phyloP scores from a whole-genome alignment of 2,888 invertebrate species.

The Phyllotreta striolata region DNA sequence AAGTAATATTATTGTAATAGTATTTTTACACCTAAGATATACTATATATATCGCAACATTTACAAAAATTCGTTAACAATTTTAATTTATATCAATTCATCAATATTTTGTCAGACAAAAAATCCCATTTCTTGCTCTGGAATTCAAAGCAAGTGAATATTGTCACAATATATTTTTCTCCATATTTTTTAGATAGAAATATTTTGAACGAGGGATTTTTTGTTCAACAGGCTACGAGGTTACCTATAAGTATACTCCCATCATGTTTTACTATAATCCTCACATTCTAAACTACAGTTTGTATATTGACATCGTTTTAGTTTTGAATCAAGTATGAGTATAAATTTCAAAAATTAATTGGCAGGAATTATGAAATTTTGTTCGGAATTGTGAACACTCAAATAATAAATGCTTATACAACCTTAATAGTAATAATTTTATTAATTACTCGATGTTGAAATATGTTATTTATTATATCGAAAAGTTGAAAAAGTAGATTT shows the following conservation, averaged over 20 bases:
- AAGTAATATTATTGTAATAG: conserved; percentile 19
- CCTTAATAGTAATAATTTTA: conserved; percentile 2
- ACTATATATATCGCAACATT: conserved; percentile 37
- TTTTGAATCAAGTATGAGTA: conserved; percentile 40
- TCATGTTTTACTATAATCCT: conserved; percentile 34
- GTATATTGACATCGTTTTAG: conserved; percentile 51
- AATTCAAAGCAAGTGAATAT: neutral
- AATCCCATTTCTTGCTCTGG: neutral
- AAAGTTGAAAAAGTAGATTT: too few relatives aligned
- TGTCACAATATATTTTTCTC: neutral
- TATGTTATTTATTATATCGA: too few relatives aligned
- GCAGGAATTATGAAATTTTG: conserved; percentile 33
- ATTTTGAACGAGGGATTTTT: neutral
- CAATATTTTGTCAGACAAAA: conserved; percentile 15
- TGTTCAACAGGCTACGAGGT: conserved; percentile 12
- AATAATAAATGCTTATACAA: too few relatives aligned
- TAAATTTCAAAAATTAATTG: conserved; percentile 30
- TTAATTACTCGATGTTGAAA: too few relatives aligned
- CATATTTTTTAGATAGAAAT: neutral
- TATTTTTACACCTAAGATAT: conserved; percentile 32
- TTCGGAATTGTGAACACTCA: neutral
- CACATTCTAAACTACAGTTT: conserved; percentile 42
- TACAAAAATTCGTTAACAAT: conserved; percentile 41
- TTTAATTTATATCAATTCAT: conserved; percentile 26
- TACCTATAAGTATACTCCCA: conserved; percentile 18